Evolutionary conservation across 2,113 vertebrate genomes (phyloP), one percentile per base, ranked within the genome.

Genomic region (Malurus melanocephalus): DNA sequence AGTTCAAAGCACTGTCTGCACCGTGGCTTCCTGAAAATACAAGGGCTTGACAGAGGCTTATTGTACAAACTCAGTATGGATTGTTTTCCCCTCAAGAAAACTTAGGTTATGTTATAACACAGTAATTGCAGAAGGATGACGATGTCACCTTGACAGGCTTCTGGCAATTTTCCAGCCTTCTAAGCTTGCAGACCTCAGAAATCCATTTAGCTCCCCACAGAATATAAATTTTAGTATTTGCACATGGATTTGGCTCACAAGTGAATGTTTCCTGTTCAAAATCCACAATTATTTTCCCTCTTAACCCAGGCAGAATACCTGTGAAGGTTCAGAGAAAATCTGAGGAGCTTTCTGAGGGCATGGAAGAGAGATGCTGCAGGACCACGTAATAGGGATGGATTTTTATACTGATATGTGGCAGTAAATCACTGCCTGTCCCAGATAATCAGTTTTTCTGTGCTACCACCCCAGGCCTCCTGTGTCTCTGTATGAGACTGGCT

Each of bases 211-310:
- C 7, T 96, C 45, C 42, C 71, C 73, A 74, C 52, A 78, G 89
- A 93, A 80, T 89, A 89, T 83, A 92, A 85, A 85, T 89, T 89
- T 83, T 52, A 71, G 73, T 45, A 75, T 91, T 93, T 88, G 46
- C 62, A 80, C 23, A 5, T 61, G 69, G 61, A 83, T 89, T 84
- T 93, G 61, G 28, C 59, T 88, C 85, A 75, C 35, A 88, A 83
- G 45, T 68, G 76, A 75, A 86, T 71, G 53, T 61, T 92, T 93
- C 76, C 85, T 88, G 26, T 68, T 92, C 42, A 75, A 74, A 80
- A 77, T 66, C 65, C 48, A 61, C 60, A 33, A 57, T 52, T 48
- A 38, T 77, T 64, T 71, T 52, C 67, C 17, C n/a, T 61, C 22
- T 10, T 65, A 52, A 89, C 45, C 42, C 45, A 57, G 53, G 26